These are phyloP conservation scores for Spea bombifrons DNA, from an alignment of 2,113 vertebrate species.

Conservation along the genomic window DNA sequence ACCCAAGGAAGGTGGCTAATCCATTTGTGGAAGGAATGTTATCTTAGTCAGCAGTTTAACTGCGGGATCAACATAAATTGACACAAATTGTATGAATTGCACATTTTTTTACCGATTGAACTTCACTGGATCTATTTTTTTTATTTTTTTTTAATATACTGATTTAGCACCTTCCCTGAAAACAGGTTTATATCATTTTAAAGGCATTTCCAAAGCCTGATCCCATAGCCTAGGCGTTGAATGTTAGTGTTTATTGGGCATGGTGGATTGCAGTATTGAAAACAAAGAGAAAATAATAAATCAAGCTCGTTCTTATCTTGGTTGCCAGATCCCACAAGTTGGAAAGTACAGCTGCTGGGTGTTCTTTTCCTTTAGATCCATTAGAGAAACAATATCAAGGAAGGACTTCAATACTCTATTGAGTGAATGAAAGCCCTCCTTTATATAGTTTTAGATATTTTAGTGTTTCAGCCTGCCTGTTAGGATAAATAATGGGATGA, in stretches of 20 bases:
- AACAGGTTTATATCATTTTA: neutral
- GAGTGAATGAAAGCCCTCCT: slow-evolving; percentile 6
- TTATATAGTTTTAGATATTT: slow-evolving; percentile 7
- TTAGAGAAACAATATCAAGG: slow-evolving; percentile 8
- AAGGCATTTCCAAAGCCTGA: neutral
- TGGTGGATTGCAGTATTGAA: neutral
- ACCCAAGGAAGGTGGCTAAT: slow-evolving; percentile 12
- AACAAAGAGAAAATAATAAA: neutral
- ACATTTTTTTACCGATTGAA: neutral
- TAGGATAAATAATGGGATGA: slow-evolving; percentile 24
- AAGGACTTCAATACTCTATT: slow-evolving; percentile 18
- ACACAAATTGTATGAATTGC: neutral
- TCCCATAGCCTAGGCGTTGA: neutral
- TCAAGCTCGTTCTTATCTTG: neutral
- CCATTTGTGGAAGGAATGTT: slow-evolving; percentile 18
- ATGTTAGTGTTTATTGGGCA: neutral
- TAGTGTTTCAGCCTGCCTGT: slow-evolving; percentile 12
- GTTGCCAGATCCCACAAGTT: neutral
- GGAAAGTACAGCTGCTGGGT: neutral
- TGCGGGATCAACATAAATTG: slow-evolving; percentile 7
- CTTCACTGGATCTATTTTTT: neutral
- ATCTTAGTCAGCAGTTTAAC: slow-evolving; percentile 28
- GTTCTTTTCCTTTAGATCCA: slow-evolving; percentile 3
- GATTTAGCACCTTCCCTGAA: neutral
- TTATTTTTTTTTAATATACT: neutral